These are phyloP conservation scores for Pelobates fuscus DNA, from an alignment of 2,113 vertebrate species.

Conservation along the genomic window DNA sequence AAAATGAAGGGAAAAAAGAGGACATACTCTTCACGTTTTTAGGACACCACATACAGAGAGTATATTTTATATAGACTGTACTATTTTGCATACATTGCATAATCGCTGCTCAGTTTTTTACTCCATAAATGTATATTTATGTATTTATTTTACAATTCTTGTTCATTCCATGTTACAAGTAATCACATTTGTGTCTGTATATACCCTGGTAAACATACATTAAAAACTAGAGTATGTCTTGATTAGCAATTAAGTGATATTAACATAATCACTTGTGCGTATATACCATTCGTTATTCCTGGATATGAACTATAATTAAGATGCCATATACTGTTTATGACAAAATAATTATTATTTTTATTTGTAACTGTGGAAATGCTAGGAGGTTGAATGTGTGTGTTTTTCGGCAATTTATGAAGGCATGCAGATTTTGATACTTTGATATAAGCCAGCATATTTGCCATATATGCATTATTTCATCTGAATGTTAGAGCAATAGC, in stretches of 20 bases:
- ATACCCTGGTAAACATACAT: background rate
- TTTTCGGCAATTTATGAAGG: slow-evolving; percentile 75
- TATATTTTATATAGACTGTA: too few relatives aligned
- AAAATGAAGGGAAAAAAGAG: too few relatives aligned
- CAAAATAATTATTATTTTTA: slow-evolving; percentile 73
- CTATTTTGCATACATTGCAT: too few relatives aligned
- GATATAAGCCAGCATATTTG: slow-evolving; percentile 81
- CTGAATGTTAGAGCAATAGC: slow-evolving; percentile 79
- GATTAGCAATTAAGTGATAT: background rate
- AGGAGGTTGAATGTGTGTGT: slow-evolving; percentile 60
- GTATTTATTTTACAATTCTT: too few relatives aligned
- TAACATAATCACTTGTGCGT: slow-evolving; percentile 19
- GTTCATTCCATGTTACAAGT: too few relatives aligned
- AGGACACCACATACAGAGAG: too few relatives aligned
- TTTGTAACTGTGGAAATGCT: slow-evolving; percentile 78
- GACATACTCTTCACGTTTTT: too few relatives aligned
- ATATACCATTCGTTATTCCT: slow-evolving; percentile 69
- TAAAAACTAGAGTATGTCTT: background rate
- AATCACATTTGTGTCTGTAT: background rate
- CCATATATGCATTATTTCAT: slow-evolving; percentile 83
- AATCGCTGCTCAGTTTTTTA: too few relatives aligned
- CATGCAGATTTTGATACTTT: slow-evolving; percentile 77
- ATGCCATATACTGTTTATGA: slow-evolving; percentile 69
- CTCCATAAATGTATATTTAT: too few relatives aligned
- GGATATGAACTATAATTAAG: slow-evolving; percentile 70